A percentile compares a stretch with the other conserved stretches of the same genome.
These are phyloP conservation scores for Lordiphosa collinella DNA, from an alignment of 1,140 invertebrate genomes.

Conservation along the genomic window DNA sequence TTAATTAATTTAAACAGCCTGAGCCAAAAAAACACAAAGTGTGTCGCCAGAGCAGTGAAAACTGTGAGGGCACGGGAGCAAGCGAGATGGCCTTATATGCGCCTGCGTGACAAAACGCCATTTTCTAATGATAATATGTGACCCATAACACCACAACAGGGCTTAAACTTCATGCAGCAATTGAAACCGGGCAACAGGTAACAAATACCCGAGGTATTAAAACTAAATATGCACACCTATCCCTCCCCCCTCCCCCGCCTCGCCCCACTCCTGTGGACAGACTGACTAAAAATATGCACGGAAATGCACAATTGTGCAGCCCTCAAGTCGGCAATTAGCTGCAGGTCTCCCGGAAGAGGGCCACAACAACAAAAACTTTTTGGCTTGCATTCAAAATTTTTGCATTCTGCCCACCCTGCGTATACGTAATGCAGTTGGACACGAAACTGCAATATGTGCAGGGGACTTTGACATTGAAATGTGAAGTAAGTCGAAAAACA, in stretches of 20 bases:
- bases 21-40: slow-evolving; percentile 11
- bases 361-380: slow-evolving; percentile 35
- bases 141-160: slow-evolving; percentile 43
- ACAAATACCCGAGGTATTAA: slow-evolving; percentile 75
- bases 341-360: slow-evolving; percentile 45
- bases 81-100: slow-evolving; percentile 26
- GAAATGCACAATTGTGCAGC: slow-evolving; percentile 79
- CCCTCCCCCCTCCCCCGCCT: background rate
- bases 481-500: slow-evolving; percentile 33
- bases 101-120: slow-evolving; percentile 76
- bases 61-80: slow-evolving; percentile 6
- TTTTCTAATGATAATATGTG: slow-evolving; percentile 78
- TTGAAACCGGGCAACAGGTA: slow-evolving; percentile 73
- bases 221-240: slow-evolving; percentile 70
- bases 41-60: slow-evolving; percentile 32
- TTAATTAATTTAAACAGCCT: slow-evolving; percentile 28
- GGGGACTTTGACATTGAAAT: slow-evolving; percentile 73
- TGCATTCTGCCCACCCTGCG: slow-evolving; percentile 40
- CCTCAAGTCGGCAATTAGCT: slow-evolving; percentile 71
- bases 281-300: slow-evolving; percentile 71
- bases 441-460: slow-evolving; percentile 31
- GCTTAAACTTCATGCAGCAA: slow-evolving; percentile 66
- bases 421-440: slow-evolving; percentile 60
- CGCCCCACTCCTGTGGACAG: background rate
- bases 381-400: slow-evolving; percentile 66